phyloP scores from a whole-genome alignment of 2,888 invertebrate genomes.

The Diadromus collaris region DNA sequence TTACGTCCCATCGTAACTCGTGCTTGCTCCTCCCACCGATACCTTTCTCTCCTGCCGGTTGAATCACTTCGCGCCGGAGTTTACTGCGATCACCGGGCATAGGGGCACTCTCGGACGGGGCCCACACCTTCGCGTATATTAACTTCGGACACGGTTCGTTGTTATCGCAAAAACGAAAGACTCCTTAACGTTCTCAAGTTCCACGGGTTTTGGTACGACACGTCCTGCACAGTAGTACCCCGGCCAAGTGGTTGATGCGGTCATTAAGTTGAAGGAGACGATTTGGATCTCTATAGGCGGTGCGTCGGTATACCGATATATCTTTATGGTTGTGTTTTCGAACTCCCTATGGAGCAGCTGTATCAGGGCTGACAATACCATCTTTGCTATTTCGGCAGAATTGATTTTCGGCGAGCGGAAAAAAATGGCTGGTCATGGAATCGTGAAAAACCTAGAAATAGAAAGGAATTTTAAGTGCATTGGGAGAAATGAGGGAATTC shows the following conservation, averaged over 20 bases:
- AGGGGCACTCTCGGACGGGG: not conserved
- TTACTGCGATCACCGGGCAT: conserved; percentile 23
- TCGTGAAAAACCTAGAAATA: not conserved
- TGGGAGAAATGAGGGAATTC: not conserved
- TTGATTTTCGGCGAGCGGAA: not conserved
- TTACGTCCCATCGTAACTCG: conserved; percentile 43
- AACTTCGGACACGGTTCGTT: conserved; percentile 33
- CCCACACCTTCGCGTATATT: conserved; percentile 27
- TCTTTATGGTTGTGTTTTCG: conserved; percentile 26
- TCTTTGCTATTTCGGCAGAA: not conserved
- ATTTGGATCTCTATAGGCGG: not conserved
- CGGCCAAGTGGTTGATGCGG: conserved; percentile 1
- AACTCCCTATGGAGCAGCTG: not conserved
- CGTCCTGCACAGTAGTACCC: not conserved
- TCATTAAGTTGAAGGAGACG: conserved; percentile 23
- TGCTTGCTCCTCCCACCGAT: conserved; percentile 19
- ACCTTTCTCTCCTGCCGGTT: conserved; percentile 17
- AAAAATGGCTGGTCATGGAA: not conserved
- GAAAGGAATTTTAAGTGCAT: not conserved
- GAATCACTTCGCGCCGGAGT: conserved; percentile 35
- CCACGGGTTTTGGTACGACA: not conserved
- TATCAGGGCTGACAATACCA: not conserved
- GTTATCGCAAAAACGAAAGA: conserved; percentile 26
- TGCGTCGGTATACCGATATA: not conserved
- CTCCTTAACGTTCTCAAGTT: conserved; percentile 13